A percentile compares a stretch with the other conserved stretches of the same genome.
phyloP scores from a whole-genome alignment of 2,113 vertebrate genomes.

The Pseudolaguvia tuberculata region DNA sequence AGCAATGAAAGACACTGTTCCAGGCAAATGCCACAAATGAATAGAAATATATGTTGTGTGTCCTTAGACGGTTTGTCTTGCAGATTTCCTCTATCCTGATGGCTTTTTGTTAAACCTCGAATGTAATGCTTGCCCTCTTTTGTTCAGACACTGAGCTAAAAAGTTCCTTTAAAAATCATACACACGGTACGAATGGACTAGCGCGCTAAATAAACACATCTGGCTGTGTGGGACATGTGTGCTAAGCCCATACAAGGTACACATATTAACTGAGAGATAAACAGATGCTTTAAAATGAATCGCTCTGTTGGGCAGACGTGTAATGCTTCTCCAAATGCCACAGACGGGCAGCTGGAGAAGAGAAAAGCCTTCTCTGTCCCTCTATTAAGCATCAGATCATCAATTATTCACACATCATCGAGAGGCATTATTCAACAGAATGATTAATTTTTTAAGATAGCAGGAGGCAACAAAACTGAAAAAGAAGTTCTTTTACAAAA shows the following conservation, averaged over 20 bases:
- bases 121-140: slow-evolving; percentile 7
- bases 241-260: slow-evolving; percentile 12
- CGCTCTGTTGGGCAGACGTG: slow-evolving; percentile 25
- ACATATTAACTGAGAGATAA: slow-evolving; percentile 31
- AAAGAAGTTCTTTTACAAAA: slow-evolving; percentile 57
- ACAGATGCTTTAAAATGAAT: slow-evolving; percentile 29
- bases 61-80: slow-evolving; percentile 1
- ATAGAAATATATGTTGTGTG: slow-evolving; percentile 14
- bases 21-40: slow-evolving; percentile 21
- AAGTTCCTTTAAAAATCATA: not conserved
- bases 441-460: slow-evolving; percentile 75
- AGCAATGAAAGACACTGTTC: slow-evolving; percentile 40
- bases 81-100: slow-evolving; percentile 25
- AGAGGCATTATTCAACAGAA: slow-evolving; percentile 73
- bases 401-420: slow-evolving; percentile 76
- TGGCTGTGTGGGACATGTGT: not conserved
- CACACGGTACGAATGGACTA: not conserved
- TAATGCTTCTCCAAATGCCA: slow-evolving; percentile 44
- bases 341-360: slow-evolving; percentile 48
- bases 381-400: slow-evolving; percentile 67
- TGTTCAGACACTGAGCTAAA: slow-evolving; percentile 4
- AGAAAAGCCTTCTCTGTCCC: slow-evolving; percentile 58
- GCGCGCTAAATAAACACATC: not conserved
- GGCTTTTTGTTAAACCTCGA: slow-evolving; percentile 21
- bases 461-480: slow-evolving; percentile 51